Base-by-base conservation (phyloP, 30 jellyfish, hydroid and myxozoan genomes). In the Phacellophora camtschatica region DNA sequence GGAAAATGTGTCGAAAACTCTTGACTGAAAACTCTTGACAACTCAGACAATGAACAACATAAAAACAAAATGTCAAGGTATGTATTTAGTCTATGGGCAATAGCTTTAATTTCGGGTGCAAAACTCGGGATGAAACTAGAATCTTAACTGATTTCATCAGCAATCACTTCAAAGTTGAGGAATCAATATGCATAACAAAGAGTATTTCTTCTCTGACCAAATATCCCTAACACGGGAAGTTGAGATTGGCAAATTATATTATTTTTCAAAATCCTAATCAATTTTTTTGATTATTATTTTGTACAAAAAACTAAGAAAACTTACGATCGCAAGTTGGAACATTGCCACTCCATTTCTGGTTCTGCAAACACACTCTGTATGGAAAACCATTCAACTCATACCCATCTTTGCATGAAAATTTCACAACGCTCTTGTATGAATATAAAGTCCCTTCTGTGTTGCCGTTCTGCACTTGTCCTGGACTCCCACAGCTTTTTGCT, bases 331-430 rank as follows among this genome's bases (percentile, higher is more conserved):
- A 90, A 2, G 27, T 51, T 6, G 96, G 96, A 1, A 42, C 50
- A 3, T 56, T 1, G n/a, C 97, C 97, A 43, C 94, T 81, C 95
- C 95, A 90, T 42, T 63, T 74, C 33, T 86, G 88, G 48, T 67
- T 86, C 41, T 88, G 90, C 20, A 51, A 51, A 51, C 97, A 90
- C 4, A 66, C 33, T 39, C 95, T 74, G 13, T 39, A 25, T 1
- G 64, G 6, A 4, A 57, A 77, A 4, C 97, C 97, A 10, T 67
- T 66, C 79, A 90, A 22, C 4, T 77, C 70, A 77, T 82, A 84
- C 33, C 85, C 81, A 30, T 43, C 20, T 6, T 81, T 67, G 63
- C 97, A 90, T 18, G 43, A 18, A 57, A 37, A 76, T 16, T 49
- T 42, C 7, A 76, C 88, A 11, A n/a, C 13, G 33, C 18, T 59